Percentiles rank a stretch among this genome's conserved stretches.
These are phyloP conservation scores for Sebastes schlegelii DNA, from an alignment of 2,113 vertebrate genomes.

Conservation along the genomic window DNA sequence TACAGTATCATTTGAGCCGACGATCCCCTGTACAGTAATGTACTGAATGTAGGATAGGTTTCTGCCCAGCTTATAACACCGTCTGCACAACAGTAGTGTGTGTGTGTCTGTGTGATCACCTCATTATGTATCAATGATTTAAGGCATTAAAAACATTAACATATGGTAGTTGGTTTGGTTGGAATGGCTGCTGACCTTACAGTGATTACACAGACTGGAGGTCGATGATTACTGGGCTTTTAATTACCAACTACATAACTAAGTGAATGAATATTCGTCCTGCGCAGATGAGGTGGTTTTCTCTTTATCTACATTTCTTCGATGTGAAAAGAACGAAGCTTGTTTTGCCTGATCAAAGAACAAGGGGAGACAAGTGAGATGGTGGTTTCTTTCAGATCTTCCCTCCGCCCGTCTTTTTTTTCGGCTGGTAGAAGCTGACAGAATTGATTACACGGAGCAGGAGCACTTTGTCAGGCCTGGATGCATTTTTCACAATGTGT, in stretches of 20 bases:
- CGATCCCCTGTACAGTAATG: neutral
- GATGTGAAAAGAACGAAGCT: constrained; percentile 21
- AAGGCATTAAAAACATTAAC: neutral
- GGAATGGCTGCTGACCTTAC: neutral
- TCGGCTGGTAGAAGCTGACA: constrained; percentile 50
- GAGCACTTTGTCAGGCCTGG: constrained; percentile 67
- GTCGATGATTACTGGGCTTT: neutral
- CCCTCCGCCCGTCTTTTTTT: constrained; percentile 36
- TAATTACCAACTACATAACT: neutral
- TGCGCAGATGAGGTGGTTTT: neutral
- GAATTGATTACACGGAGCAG: constrained; percentile 70
- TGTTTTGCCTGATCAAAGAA: constrained; percentile 52
- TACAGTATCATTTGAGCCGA: neutral
- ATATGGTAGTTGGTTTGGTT: neutral
- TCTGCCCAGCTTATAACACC: neutral
- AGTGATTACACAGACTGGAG: neutral
- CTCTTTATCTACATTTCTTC: constrained; percentile 27
- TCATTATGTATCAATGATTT: neutral
- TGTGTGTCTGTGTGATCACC: neutral
- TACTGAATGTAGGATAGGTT: neutral
- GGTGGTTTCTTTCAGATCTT: constrained; percentile 44
- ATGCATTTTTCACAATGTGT: constrained; percentile 69
- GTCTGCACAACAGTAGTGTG: neutral
- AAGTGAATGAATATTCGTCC: constrained; percentile 14
- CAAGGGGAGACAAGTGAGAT: constrained; percentile 40